Base-by-base conservation (phyloP, 2,113 vertebrate genomes). In the Heterocephalus glaber region DNA sequence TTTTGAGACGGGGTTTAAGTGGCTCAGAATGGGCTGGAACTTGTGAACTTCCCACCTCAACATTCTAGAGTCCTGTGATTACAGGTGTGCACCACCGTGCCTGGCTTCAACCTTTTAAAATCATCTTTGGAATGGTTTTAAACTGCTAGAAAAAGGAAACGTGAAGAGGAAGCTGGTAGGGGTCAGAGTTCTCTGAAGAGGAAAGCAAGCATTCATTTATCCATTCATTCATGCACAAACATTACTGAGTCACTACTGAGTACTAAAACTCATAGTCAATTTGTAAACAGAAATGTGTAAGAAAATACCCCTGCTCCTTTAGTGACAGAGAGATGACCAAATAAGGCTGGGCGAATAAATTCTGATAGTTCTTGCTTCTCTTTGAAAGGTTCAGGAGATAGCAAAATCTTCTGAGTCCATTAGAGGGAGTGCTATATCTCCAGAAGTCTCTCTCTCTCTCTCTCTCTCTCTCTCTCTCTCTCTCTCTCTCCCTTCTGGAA, bases 371-470 rank as follows among this genome's bases (percentile, higher is more conserved):
- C 38, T 72, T 33, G 52, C 24, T 77, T 94, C 77, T 52, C 12
- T n/a, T 52, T 52, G 30, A 65, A 89, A 83, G 54, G 60, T 4
- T 47, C 35, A 61, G 47, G n/a, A 79, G 85, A 90, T 17, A 0
- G 4, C 30, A 80, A 52, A 95, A 76, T 92, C 35, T 2, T 52
- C 8, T 33, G 30, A 82, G 54, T 79, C 90, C 66, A 54, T 82
- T 90, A 93, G 86, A 79, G 94, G 88, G 76, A 87, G 77, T 82
- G 82, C 85, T 68, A 80, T 70, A 17, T 79, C 84, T 86, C 87
- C 54, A 66, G 84, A 56, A 90, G n/a, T 61, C 70, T 6, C 11
- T 22, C 2, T 41, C 70, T 44, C 38, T 13, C 44, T 30, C 5
- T 14, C 22, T 44, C 41, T 24, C 38, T 6, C 41, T 41, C 61